phyloP scores from a whole-genome alignment of 2,888 invertebrate genomes.

The Gari tellinella region DNA sequence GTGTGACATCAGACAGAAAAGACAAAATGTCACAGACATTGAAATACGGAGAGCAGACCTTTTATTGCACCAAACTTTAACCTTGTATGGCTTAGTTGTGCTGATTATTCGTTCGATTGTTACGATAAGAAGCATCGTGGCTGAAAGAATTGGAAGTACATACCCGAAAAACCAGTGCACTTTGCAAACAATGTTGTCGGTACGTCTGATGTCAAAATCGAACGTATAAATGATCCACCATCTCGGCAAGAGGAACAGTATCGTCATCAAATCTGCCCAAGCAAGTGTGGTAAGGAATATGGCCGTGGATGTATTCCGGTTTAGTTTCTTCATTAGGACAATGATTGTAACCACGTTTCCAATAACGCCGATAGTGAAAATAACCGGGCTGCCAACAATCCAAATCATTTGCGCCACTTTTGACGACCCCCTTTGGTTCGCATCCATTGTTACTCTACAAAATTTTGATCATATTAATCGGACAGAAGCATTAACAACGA shows the following conservation, averaged over 20 bases:
- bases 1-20: too few species aligned
- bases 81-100: conserved; percentile 12
- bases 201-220: conserved; percentile 2
- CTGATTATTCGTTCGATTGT: conserved; percentile 11
- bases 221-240: conserved; percentile 16
- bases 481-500: too few species aligned
- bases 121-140: not conserved
- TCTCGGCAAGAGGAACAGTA: conserved; percentile 4
- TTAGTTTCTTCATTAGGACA: not conserved
- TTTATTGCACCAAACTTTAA: not conserved
- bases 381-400: conserved; percentile 8
- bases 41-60: not conserved
- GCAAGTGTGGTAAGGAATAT: conserved; percentile 10
- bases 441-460: conserved; percentile 18
- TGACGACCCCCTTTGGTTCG: conserved; percentile 4
- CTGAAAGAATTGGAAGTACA: not conserved
- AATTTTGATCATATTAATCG: too few species aligned
- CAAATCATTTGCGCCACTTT: conserved; percentile 17
- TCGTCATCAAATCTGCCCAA: not conserved
- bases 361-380: conserved; percentile 10
- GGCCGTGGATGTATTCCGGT: conserved; percentile 7
- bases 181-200: conserved; percentile 1
- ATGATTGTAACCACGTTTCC: conserved; percentile 7
- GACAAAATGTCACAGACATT: not conserved
- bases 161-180: conserved; percentile 8